Evolutionary conservation across 2,797 vertebrate species (phyloP), one percentile per base, ranked within the genome.

Genomic region (Chelidonichthys spinosus): DNA sequence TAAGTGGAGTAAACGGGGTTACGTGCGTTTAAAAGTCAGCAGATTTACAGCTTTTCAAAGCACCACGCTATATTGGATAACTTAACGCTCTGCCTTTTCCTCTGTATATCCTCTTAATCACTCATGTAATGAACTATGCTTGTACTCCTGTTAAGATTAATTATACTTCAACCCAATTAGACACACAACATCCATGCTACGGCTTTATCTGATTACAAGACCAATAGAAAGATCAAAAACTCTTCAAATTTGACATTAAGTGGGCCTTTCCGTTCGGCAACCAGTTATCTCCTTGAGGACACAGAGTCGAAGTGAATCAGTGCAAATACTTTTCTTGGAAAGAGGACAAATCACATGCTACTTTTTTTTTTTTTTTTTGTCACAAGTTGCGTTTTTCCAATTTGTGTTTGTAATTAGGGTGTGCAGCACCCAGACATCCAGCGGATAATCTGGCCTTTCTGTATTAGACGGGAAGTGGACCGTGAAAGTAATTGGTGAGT

Each of bases 401-500:
- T 93, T 91, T 92, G 90, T 88, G 83, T 89, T 90, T 89, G 82
- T 94, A 94, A 94, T 94, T 94, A 93, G 91, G 81, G 77, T 85
- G 88, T 87, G 92, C 83, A 87, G 85, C 77, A 88, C 76, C 85
- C 89, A 92, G 92, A 93, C 87, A 88, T 91, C 83, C 87, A 91
- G 82, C 70, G 65, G 91, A 93, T 94, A 93, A 94, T 94, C 94
- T 94, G 91, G 89, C 92, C 91, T 93, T 90, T 94, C 90, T 90
- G 91, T 92, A 92, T 92, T 90, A 93, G 92, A 89, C 50, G 65
- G 85, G 91, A 93, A 93, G 92, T 89, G 83, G 89, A 94, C 92
- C 94, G 83, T 95, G 94, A 94, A 94, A 95, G 95, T 94, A 95
- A 94, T 93, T 92, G 93, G 91, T 83, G 89, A 93, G 86, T 88